phyloP scores from a whole-genome alignment of 2,113 vertebrate species.

The Bos javanicus region DNA sequence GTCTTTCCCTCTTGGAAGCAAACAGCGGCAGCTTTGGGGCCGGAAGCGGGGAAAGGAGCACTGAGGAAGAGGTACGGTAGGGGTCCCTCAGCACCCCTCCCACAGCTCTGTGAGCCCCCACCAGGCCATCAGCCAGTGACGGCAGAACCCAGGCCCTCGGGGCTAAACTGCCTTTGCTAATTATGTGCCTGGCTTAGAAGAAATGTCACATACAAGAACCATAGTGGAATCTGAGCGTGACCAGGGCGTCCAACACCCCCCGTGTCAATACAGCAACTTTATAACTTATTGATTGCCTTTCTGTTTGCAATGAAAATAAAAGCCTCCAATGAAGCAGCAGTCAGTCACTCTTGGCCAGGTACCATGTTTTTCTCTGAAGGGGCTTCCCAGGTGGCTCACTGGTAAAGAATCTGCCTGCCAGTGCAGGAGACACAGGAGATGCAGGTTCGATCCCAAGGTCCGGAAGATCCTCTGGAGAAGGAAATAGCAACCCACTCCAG shows the following conservation, averaged over 20 bases:
- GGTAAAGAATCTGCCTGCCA: not conserved
- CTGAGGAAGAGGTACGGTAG: not conserved
- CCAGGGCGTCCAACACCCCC: not conserved
- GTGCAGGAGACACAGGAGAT: not conserved
- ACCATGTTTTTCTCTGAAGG: not conserved
- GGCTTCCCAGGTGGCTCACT: not conserved
- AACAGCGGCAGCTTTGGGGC: not conserved
- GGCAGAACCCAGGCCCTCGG: not conserved
- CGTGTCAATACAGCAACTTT: not conserved
- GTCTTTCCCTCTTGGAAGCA: not conserved
- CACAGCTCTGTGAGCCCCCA: fast-evolving
- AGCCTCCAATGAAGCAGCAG: not conserved
- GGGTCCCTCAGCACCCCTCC: fast-evolving
- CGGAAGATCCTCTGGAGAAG: not conserved
- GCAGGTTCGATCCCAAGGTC: not conserved
- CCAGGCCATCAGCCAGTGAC: not conserved
- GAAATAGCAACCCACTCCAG: not conserved
- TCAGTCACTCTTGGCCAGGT: not conserved
- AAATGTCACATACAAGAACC: not conserved
- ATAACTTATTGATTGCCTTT: not conserved
- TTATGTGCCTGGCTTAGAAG: not conserved
- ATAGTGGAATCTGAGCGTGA: not conserved
- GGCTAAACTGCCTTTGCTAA: not conserved
- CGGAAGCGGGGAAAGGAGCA: not conserved
- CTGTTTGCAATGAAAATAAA: not conserved